These are phyloP conservation scores for Papilio elwesi DNA, from an alignment of 2,888 invertebrate genomes.

Conservation along the genomic window DNA sequence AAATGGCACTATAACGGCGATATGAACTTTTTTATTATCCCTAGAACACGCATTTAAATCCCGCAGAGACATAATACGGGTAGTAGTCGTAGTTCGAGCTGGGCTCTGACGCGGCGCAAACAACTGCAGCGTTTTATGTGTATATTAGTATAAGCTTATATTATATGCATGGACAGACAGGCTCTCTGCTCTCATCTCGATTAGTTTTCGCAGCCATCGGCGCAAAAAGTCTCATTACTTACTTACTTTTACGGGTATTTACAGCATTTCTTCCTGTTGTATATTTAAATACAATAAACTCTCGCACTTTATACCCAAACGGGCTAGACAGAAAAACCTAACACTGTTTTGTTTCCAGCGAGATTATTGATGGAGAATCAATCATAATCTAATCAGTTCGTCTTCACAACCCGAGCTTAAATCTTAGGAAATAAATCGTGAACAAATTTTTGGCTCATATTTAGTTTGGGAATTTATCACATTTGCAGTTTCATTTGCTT, in stretches of 20 bases:
- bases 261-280: not conserved
- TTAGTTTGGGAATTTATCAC: too few species aligned
- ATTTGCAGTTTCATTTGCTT: too few species aligned
- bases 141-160: conserved; percentile 22
- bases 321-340: not conserved
- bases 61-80: conserved; percentile 13
- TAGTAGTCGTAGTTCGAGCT: conserved; percentile 4
- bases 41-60: conserved; percentile 12
- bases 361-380: too few species aligned
- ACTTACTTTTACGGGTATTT: conserved; percentile 16
- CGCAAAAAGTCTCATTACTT: conserved; percentile 16
- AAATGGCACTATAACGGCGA: conserved; percentile 11
- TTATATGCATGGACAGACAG: conserved; percentile 29
- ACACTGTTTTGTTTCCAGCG: too few species aligned
- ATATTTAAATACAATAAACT: not conserved
- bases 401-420: too few species aligned
- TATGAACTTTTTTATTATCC: conserved; percentile 13
- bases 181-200: conserved; percentile 25
- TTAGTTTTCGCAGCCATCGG: conserved; percentile 28
- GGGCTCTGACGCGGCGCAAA: conserved; percentile 11
- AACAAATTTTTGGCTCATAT: too few species aligned
- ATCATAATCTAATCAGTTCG: too few species aligned
- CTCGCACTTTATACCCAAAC: not conserved
- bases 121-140: conserved; percentile 13
- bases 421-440: too few species aligned